Evolutionary conservation across 1,140 invertebrate species (phyloP), one percentile per base, ranked within the genome.

Genomic region (Onthophagus taurus): DNA sequence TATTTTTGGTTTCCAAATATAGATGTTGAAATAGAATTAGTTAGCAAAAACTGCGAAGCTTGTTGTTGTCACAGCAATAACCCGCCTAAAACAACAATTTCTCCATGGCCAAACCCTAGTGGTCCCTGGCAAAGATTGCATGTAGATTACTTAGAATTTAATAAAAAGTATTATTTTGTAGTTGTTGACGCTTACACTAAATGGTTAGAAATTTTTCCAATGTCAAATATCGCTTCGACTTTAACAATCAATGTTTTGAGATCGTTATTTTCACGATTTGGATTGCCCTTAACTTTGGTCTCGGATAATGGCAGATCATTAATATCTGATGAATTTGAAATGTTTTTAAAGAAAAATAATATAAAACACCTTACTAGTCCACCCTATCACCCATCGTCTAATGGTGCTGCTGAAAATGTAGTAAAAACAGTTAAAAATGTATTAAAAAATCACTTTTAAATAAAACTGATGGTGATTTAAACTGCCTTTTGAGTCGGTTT

Each of bases 351-450:
- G 23, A 8, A 36, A 21, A 51, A 56, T 35, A 54, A 51, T 13
- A 31, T 58, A 6, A 47, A 52, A 29, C 49, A 53, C 19, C 42
- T 31, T n/a, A 47, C 48, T 31, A 31, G 48, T 6, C 44, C 52
- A 4, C 48, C 49, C 5, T 58, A 55, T 34, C 38, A 51, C 31
- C 48, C 50, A 5, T 20, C 50, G 9, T 50, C 48, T 9, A 59
- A 57, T 34, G 57, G 54, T 2, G 49, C 49, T 35, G 50, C 55
- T 5, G 60, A 59, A 49, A 57, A 53, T 39, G 52, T 54, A 17
- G 54, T 64, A 4, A 50, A 50, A 45, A 50, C 52, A 1, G 46
- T 58, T 29, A 65, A 65, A 47, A 16, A 49, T 2, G 47, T 13
- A 8, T 14, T 41, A 12, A 59, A 59, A 33, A 50, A 47, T 35